A percentile compares a stretch with the other conserved stretches of the same genome.
Evolutionary conservation across 2,797 vertebrate species (phyloP).

Genomic region (Scolopax rusticola): DNA sequence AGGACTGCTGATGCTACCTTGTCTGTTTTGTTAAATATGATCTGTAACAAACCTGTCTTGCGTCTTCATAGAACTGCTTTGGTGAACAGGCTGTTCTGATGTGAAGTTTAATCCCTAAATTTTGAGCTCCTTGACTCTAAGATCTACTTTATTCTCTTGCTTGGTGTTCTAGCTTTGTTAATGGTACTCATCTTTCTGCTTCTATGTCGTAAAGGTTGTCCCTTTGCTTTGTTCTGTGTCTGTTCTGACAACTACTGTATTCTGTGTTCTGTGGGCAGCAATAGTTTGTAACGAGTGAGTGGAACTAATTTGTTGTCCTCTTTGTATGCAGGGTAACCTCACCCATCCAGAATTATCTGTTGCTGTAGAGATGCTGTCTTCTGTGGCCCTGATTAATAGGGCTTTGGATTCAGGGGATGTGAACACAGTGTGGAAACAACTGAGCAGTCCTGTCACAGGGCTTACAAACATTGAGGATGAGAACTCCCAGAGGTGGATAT

Average conservation of each 20-base stretch:
- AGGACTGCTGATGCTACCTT: neutral
- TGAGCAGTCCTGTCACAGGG: constrained; percentile 90
- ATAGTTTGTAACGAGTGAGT: neutral
- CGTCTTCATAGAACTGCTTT: neutral
- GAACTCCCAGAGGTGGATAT: constrained; percentile 90
- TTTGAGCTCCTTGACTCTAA: neutral
- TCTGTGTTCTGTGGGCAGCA: neutral
- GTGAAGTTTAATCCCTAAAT: neutral
- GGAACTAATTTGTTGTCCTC: neutral
- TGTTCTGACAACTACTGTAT: neutral
- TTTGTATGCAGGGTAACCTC: constrained; percentile 84
- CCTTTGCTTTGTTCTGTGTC: neutral
- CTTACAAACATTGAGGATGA: constrained; percentile 95
- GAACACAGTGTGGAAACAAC: constrained; percentile 89
- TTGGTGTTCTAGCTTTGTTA: neutral
- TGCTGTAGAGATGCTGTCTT: constrained; percentile 97
- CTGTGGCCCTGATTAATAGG: constrained; percentile 95
- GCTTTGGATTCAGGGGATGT: constrained; percentile 91
- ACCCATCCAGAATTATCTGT: constrained; percentile 93
- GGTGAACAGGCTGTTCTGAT: neutral
- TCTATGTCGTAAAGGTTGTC: neutral
- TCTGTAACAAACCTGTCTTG: neutral
- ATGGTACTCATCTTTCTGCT: neutral
- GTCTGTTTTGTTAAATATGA: neutral
- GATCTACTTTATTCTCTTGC: neutral